Evolutionary conservation across 2,888 invertebrate species (phyloP).

Genomic region (Limenitis camilla): DNA sequence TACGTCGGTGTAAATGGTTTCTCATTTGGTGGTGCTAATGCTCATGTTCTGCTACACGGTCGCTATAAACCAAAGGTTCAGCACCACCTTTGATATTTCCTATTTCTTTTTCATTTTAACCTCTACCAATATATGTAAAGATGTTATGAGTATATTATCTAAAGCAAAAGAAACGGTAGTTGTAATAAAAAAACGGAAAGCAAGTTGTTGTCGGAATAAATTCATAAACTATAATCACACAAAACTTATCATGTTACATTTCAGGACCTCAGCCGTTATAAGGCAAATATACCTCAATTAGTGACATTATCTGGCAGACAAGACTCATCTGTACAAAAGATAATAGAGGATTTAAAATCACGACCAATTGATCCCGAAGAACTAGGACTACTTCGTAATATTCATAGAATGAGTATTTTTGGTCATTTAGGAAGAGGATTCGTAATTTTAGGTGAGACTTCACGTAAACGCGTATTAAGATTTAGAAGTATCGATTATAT

Average conservation of each 20-base stretch:
- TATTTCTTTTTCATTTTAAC: too few species aligned
- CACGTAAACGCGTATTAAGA: neutral
- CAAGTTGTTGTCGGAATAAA: too few species aligned
- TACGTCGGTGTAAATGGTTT: conserved; percentile 44
- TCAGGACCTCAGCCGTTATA: conserved; percentile 43
- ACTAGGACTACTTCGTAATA: conserved; percentile 49
- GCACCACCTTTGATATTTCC: neutral
- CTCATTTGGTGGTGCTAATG: conserved; percentile 42
- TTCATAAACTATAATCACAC: too few species aligned
- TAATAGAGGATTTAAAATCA: conserved; percentile 43
- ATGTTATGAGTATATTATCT: too few species aligned
- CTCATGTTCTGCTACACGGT: conserved; percentile 47
- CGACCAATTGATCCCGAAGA: conserved; percentile 53
- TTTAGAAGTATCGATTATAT: neutral
- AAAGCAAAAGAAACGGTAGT: too few species aligned
- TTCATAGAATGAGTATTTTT: conserved; percentile 39
- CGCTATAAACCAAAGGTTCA: conserved; percentile 48
- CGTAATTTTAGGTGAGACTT: conserved; percentile 37
- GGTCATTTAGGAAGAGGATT: conserved; percentile 59
- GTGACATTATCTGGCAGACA: conserved; percentile 48
- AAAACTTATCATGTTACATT: neutral
- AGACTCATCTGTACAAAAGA: conserved; percentile 35
- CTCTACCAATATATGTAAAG: too few species aligned
- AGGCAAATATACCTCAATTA: conserved; percentile 43
- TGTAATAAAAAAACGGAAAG: too few species aligned